Evolutionary conservation across 2,888 invertebrate genomes (phyloP), one percentile per base, ranked within the genome.

Genomic region (Agrilus mali): DNA sequence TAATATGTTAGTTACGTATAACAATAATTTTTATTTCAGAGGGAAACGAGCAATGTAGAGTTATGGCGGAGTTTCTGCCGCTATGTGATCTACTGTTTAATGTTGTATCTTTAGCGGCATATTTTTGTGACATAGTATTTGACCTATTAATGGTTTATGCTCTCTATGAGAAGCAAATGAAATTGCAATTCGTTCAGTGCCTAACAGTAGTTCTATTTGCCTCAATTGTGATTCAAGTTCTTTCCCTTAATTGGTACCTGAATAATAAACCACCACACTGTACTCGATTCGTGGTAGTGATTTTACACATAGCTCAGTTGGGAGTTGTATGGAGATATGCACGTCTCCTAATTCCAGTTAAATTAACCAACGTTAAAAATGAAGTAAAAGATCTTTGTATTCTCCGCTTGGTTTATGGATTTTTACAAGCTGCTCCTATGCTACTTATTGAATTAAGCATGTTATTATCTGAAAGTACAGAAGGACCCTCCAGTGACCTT

Each of bases 51-150:
- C 27, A 27, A 27, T 27, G 27, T 27, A 46, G 51, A 61, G 60
- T 56, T 57, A 75, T 76, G 82, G 80, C 81, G 68, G 88, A 90
- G 73, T 89, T 89, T 67, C 74, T 90, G 67, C 89, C 89, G 54
- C 75, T 90, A 63, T 90, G 90, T 75, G 90, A 90, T 71, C 84
- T 89, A 51, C 73, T 90, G 38, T 90, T 90, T 73, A 90, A 90
- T 69, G 85, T 90, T 64, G 87, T 89, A 56, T 89, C 89, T 38
- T 70, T 90, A 54, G 87, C 87, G 45, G 86, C 86, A 17, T 89
- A 90, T 65, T 90, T 90, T 68, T 89, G 89, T 72, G 88, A 89
- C 72, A 80, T 88, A 49, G 87, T 89, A 7, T 90, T 90, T 65
- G 88, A 90, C 66, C 75, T 88, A 47, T 81, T 89, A 44, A 82